Percentiles rank a stretch among this genome's conserved stretches.
Evolutionary conservation across 2,888 invertebrate species (phyloP).

Genomic region (Chrysina gloriosa): DNA sequence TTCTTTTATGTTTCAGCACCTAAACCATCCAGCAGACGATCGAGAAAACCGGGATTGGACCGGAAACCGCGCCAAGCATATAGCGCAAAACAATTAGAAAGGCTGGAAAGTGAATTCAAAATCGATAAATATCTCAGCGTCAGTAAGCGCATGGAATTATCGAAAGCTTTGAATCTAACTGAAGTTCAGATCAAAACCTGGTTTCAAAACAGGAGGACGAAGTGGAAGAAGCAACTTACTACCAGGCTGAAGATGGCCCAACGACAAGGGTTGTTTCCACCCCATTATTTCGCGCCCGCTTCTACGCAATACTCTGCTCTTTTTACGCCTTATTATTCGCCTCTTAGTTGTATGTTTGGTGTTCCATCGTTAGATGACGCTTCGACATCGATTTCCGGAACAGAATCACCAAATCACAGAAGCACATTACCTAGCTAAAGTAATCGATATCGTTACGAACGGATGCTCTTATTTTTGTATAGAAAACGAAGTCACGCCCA

Average conservation of each 20-base stretch:
- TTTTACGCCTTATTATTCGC: slow-evolving; percentile 72
- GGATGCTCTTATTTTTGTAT: slow-evolving; percentile 39
- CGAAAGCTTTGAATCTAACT: slow-evolving; percentile 87
- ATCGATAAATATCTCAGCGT: slow-evolving; percentile 96
- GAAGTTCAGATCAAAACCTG: slow-evolving; percentile 98
- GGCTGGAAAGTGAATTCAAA: slow-evolving; percentile 94
- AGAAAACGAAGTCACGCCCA: slow-evolving; percentile 4
- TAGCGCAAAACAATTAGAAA: slow-evolving; percentile 92
- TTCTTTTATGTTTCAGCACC: slow-evolving; percentile 71
- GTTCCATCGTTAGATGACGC: slow-evolving; percentile 66
- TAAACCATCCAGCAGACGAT: slow-evolving; percentile 82
- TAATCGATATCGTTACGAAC: slow-evolving; percentile 8
- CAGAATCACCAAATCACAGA: slow-evolving; percentile 39
- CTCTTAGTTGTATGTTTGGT: slow-evolving; percentile 72
- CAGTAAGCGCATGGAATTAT: slow-evolving; percentile 93
- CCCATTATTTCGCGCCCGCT: slow-evolving; percentile 74
- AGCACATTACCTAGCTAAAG: slow-evolving; percentile 31
- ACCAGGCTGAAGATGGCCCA: slow-evolving; percentile 90
- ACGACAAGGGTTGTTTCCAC: slow-evolving; percentile 81
- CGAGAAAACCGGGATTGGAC: slow-evolving; percentile 89
- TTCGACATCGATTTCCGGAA: slow-evolving; percentile 35
- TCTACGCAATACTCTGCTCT: slow-evolving; percentile 72
- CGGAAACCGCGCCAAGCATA: slow-evolving; percentile 96
- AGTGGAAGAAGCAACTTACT: slow-evolving; percentile 97
- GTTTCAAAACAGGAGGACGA: slow-evolving; percentile 95